Evolutionary conservation across 2,797 vertebrate species (phyloP).

Genomic region (Clangula hyemalis): DNA sequence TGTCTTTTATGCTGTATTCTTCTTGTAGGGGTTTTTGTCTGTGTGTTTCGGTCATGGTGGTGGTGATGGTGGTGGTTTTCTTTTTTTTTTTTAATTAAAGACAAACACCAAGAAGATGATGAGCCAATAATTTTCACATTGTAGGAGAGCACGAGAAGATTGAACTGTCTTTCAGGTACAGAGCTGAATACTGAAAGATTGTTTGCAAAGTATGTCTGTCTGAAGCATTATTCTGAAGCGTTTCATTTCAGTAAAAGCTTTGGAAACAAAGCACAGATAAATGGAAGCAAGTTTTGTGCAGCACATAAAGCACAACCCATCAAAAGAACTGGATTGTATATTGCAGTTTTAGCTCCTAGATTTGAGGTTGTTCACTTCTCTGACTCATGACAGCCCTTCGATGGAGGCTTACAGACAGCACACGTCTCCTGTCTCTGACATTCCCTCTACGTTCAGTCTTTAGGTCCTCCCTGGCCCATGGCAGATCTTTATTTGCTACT

Average conservation of each 20-base stretch:
- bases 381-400: background rate
- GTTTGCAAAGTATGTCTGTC: background rate
- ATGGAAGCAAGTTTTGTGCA: background rate
- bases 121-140: background rate
- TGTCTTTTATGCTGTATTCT: background rate
- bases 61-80: background rate
- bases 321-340: background rate
- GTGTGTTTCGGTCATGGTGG: no score
- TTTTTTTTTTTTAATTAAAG: background rate
- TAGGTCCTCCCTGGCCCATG: background rate
- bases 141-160: background rate
- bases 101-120: background rate
- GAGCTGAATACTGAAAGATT: background rate
- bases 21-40: fast-evolving
- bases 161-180: background rate
- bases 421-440: background rate
- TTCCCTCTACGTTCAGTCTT: background rate
- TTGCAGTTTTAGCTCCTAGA: background rate
- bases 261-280: background rate
- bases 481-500: background rate
- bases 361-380: background rate
- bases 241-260: background rate
- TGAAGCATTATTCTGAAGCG: background rate
- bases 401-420: background rate
- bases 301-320: background rate